Evolutionary conservation across 2,797 vertebrate species (phyloP).

Genomic region (Melanotaenia trifasciata): DNA sequence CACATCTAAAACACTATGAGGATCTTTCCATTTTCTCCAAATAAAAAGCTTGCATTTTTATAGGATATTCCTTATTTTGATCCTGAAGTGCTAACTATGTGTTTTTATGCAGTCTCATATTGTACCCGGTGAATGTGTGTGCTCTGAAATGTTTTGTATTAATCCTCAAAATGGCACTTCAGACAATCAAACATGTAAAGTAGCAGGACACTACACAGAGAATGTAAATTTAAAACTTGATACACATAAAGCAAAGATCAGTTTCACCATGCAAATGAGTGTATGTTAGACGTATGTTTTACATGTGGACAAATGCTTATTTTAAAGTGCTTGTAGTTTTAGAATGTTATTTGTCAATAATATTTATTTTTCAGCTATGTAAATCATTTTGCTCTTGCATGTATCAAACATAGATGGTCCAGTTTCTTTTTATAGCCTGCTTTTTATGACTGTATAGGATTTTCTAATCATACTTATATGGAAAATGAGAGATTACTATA

Average conservation of each 20-base stretch:
- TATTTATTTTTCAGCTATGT: constrained; percentile 85
- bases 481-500: constrained; percentile 66
- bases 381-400: constrained; percentile 70
- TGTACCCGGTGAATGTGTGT: constrained; percentile 42
- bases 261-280: constrained; percentile 31
- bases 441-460: constrained; percentile 70
- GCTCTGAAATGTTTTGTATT: constrained; percentile 25
- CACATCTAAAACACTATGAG: background rate
- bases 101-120: constrained; percentile 37
- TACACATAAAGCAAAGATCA: constrained; percentile 30
- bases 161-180: constrained; percentile 60
- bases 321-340: constrained; percentile 71
- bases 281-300: constrained; percentile 42
- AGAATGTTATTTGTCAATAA: constrained; percentile 82
- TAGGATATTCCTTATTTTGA: constrained; percentile 7
- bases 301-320: constrained; percentile 62
- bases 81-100: constrained; percentile 7
- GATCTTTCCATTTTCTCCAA: background rate
- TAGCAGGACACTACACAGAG: constrained; percentile 29
- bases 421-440: constrained; percentile 62
- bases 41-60: constrained; percentile 3
- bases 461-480: constrained; percentile 73
- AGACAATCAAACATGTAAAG: constrained; percentile 38
- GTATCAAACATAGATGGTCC: constrained; percentile 72
- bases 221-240: constrained; percentile 48